Evolutionary conservation across 2,797 vertebrate genomes (phyloP), one percentile per base, ranked within the genome.

Genomic region (Oreortyx pictus): DNA sequence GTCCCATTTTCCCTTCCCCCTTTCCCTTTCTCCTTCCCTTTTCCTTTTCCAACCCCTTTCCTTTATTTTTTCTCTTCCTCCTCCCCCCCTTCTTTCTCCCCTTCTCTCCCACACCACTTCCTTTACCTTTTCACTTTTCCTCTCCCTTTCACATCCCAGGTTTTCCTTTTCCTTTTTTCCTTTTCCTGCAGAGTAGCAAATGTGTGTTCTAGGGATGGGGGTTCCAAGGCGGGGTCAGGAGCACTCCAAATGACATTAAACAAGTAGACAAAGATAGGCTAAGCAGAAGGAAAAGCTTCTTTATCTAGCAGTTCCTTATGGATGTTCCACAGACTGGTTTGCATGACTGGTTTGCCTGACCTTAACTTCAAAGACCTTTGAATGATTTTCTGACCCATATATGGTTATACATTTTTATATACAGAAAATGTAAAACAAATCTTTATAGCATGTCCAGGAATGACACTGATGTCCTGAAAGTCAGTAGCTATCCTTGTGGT

Each of bases 191-290:
- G 12, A 60, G 39, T 14, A 70, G 31, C 22, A 86, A 62, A 73
- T 11, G 2, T 16, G 25, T 54, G 14, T 77, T 25, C n/a, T 29
- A 29, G 44, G n/a, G 23, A 82, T 49, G 35, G 39, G 46, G 71
- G 22, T 72, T 46, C 49, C 47, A 74, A 0, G 0, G 44, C 6
- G 9, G 13, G 31, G 52, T 24, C 39, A 83, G 37, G n/a, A 91
- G 17, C 22, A n/a, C 27, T 41, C 59, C 57, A 84, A 74, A 87
- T 68, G 59, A 88, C 90, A 75, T 11, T 6, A 29, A 15, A 7
- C 0, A 0, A 82, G 61, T n/a, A 86, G 54, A 5, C 29, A 78
- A 82, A 65, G 56, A 60, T 23, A 0, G 0, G 27, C 22, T 43
- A 82, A 61, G 27, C 43, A 50, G 80, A 90, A 37, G 68, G 39